These are phyloP conservation scores for Pollenia labialis DNA, from an alignment of 2,888 invertebrate species.

Conservation along the genomic window DNA sequence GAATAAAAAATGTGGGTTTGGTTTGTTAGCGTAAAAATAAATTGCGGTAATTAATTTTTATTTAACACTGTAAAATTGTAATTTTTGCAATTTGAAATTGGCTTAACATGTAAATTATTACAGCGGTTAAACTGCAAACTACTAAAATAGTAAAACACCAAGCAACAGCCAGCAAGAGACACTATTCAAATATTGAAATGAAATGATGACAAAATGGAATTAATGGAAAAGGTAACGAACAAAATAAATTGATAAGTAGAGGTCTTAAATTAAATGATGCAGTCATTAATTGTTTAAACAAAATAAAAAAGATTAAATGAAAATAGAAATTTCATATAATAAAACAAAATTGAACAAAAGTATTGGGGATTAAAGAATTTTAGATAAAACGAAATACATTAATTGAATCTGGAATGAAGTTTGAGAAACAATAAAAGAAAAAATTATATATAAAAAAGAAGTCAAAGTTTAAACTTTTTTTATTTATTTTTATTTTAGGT, in stretches of 20 bases:
- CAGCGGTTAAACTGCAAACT: conserved; percentile 75
- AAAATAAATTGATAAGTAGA: conserved; percentile 70
- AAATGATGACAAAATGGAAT: conserved; percentile 44
- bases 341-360: conserved; percentile 3
- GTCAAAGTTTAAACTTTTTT: conserved; percentile 28
- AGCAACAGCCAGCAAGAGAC: not conserved
- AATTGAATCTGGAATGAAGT: conserved; percentile 32
- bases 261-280: conserved; percentile 75
- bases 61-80: conserved; percentile 80
- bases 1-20: conserved; percentile 18
- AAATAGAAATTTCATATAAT: not conserved
- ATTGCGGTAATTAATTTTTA: conserved; percentile 82
- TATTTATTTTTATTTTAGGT: conserved; percentile 4
- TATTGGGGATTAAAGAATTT: conserved; percentile 3
- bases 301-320: conserved; percentile 24
- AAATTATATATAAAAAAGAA: conserved; percentile 19
- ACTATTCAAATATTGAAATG: not conserved
- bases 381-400: conserved; percentile 3
- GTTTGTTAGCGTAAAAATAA: conserved; percentile 77
- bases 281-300: conserved; percentile 78
- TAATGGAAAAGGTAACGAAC: conserved; percentile 50
- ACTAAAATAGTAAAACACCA: not conserved
- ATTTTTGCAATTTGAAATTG: conserved; percentile 80
- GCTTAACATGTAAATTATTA: conserved; percentile 82
- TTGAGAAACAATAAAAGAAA: conserved; percentile 26